Evolutionary conservation across 2,888 invertebrate genomes (phyloP).

Genomic region (Drosophila testacea): DNA sequence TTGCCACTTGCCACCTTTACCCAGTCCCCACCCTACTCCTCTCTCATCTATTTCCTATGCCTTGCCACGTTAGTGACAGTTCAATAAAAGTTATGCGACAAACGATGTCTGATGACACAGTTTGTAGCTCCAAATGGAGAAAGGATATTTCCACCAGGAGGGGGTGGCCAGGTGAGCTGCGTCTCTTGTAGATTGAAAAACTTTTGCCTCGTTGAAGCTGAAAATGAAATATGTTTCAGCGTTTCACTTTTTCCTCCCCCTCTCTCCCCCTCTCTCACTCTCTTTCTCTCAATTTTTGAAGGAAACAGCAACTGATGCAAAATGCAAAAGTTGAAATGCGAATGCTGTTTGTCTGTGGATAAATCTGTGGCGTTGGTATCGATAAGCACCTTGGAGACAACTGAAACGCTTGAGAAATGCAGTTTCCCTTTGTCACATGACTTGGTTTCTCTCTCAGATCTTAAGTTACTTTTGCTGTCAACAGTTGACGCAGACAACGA

Average conservation of each 20-base stretch:
- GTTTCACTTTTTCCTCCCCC: conserved; percentile 33
- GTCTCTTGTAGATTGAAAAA: conserved; percentile 72
- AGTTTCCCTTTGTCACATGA: conserved; percentile 29
- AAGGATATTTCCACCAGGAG: conserved; percentile 20
- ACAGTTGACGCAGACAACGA: conserved; percentile 35
- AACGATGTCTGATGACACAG: conserved; percentile 70
- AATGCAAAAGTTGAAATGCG: conserved; percentile 36
- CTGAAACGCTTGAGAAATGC: conserved; percentile 46
- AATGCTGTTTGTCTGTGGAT: neutral
- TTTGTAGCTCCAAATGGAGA: conserved; percentile 45
- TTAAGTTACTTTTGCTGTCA: conserved; percentile 64
- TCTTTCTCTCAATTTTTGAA: conserved; percentile 7
- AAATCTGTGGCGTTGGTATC: conserved; percentile 36
- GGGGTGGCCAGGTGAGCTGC: conserved; percentile 43
- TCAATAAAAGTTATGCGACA: conserved; percentile 77
- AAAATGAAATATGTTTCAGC: conserved; percentile 76
- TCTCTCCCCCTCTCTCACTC: neutral
- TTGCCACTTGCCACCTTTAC: conserved; percentile 71
- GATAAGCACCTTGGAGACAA: conserved; percentile 63
- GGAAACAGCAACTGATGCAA: conserved; percentile 24
- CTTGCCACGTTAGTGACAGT: conserved; percentile 63
- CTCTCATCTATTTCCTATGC: conserved; percentile 2
- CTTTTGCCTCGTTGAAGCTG: conserved; percentile 72
- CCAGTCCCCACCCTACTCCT: neutral
- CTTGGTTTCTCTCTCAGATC: conserved; percentile 36